These are phyloP conservation scores for Leptodactylus fuscus DNA, from an alignment of 2,113 vertebrate species.

Conservation along the genomic window DNA sequence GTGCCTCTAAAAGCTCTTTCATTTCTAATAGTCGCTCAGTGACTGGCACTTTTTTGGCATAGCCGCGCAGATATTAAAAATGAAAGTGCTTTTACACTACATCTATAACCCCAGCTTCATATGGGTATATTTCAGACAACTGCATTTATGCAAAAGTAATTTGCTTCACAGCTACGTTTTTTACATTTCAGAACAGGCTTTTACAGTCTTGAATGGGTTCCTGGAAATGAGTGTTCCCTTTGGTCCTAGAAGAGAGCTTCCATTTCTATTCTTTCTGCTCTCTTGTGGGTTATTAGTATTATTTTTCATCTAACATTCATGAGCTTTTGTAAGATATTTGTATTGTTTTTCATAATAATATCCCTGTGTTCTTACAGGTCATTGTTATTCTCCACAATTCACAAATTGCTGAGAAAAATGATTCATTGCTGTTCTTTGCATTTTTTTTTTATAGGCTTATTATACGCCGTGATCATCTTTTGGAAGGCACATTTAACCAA, in stretches of 20 bases:
- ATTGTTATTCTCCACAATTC: neutral
- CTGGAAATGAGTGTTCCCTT: neutral
- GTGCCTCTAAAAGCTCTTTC: no score
- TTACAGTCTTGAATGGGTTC: neutral
- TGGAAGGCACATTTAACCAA: conserved; percentile 98
- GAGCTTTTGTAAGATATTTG: neutral
- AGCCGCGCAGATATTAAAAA: no score
- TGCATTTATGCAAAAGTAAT: neutral
- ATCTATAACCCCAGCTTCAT: no score
- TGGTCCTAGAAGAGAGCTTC: neutral
- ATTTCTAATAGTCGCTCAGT: no score
- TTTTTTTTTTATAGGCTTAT: conserved; percentile 81
- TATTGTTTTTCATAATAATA: neutral
- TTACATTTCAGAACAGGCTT: conserved; percentile 12
- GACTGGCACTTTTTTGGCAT: no score
- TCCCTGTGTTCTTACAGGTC: neutral
- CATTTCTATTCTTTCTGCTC: neutral
- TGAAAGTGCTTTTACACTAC: no score
- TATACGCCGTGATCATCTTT: conserved; percentile 90
- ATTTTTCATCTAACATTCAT: conserved; percentile 18
- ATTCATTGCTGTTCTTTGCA: neutral
- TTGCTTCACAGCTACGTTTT: neutral
- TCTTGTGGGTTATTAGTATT: neutral
- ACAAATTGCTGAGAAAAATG: neutral
- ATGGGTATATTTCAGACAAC: neutral